A percentile compares a stretch with the other conserved stretches of the same genome.
These are phyloP conservation scores for Crossaster papposus DNA, from an alignment of 53 echinoderm and acorn worm species.

Conservation along the genomic window DNA sequence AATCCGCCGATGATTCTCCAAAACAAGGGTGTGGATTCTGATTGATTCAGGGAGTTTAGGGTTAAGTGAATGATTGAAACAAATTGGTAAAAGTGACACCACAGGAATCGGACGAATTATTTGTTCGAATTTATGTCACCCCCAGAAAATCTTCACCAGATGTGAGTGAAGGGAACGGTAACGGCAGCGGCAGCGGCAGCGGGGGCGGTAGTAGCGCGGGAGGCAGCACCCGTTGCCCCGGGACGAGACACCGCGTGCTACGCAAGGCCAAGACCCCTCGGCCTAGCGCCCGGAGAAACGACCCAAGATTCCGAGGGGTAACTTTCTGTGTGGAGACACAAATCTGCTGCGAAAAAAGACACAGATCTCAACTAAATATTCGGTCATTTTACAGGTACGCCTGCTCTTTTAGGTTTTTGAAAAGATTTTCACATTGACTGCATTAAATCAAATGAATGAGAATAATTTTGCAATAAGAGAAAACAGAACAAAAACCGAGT, in stretches of 20 bases:
- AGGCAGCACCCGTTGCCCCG: not conserved
- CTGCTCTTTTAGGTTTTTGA: not conserved
- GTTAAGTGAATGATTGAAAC: no score
- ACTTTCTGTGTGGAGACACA: conserved; percentile 74
- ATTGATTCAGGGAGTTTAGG: no score
- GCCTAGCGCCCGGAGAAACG: conserved; percentile 71
- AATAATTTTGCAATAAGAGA: no score
- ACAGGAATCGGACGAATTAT: not conserved
- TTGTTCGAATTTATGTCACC: not conserved
- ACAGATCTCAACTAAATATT: conserved; percentile 60
- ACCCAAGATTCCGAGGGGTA: conserved; percentile 86
- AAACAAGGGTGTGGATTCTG: no score
- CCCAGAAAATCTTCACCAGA: conserved; percentile 5
- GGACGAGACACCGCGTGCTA: conserved; percentile 31
- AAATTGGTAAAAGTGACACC: no score
- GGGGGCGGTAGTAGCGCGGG: conserved; percentile 3
- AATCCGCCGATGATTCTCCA: no score
- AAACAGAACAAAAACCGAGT: no score
- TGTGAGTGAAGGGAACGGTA: conserved; percentile 2
- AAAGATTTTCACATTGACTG: not conserved
- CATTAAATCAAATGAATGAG: no score
- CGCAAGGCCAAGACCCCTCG: conserved; percentile 78
- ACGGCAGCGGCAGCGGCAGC: conserved; percentile 6
- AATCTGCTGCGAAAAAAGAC: conserved; percentile 21
- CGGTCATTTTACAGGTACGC: conserved; percentile 80